Evolutionary conservation across 2,888 invertebrate species (phyloP), one percentile per base, ranked within the genome.

Genomic region (Macrostomum cliftonense): DNA sequence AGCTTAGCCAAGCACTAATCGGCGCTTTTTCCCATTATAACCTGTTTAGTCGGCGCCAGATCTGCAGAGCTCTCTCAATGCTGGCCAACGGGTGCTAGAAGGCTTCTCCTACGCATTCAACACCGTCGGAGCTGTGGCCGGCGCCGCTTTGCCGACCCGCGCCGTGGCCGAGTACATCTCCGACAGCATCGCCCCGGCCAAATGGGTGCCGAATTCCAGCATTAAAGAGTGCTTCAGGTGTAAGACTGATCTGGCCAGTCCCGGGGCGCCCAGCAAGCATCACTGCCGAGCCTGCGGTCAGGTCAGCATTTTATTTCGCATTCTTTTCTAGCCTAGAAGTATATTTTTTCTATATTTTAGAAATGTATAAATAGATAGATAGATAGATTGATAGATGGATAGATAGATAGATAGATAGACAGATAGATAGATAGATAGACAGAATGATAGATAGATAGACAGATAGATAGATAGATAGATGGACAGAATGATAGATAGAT

Each of bases 161-260:
- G 74, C 75, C 2, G 59, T 83, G 1, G 74, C 77, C 1, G 76
- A 78, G 51, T 81, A 81, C 79, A 75, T 82, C n/a, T 78, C 82
- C 1, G 82, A 83, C 66, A 77, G 79, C 63, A 77, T 81, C 28
- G 81, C 81, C 13, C 84, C 84, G 1, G 75, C 76, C 38, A 83
- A 83, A 67, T 84, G 83, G 84, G 76, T 77, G 50, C 79, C 81
- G 11, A 83, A 83, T 64, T 72, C 78, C 55, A 78, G 81, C 63
- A 82, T 83, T 39, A 57, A 80, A 79, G 64, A 76, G 55, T 83
- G 83, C 63, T 70, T 74, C 57, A 74, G 75, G 45, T 83, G 83
- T 64, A 74, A 76, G 9, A 28, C 28, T 28, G 28, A 28, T 28
- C 9, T 28, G 28, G 28, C 28, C 9, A 9, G 28, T 57, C 71